A percentile compares a stretch with the other conserved stretches of the same genome.
These are phyloP conservation scores for Rhyzopertha dominica DNA, from an alignment of 1,140 invertebrate genomes.

Conservation along the genomic window DNA sequence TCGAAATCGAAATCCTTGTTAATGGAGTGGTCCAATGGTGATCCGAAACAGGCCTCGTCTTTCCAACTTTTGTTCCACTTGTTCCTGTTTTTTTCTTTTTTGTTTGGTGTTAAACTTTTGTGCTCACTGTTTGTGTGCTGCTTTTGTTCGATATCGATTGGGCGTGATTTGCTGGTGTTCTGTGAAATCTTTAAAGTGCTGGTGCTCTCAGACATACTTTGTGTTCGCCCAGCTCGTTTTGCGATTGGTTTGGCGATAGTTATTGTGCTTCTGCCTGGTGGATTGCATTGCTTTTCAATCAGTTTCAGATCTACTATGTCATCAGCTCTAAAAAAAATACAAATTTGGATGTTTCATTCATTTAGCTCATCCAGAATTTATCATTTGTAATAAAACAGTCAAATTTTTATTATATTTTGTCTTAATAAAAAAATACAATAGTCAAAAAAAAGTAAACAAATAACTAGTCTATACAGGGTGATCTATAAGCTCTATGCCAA, in stretches of 20 bases:
- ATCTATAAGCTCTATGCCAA: no score
- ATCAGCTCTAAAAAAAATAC: conserved; percentile 49
- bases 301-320: conserved; percentile 59
- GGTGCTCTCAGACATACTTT: conserved; percentile 48
- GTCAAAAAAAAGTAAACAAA: no score
- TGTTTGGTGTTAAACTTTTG: conserved; percentile 40
- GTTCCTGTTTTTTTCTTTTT: conserved; percentile 45
- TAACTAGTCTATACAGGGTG: no score
- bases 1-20: conserved; percentile 88
- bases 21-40: conserved; percentile 49
- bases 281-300: conserved; percentile 51
- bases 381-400: no score
- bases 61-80: conserved; percentile 40
- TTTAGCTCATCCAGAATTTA: no score
- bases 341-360: no score
- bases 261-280: conserved; percentile 47
- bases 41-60: conserved; percentile 53
- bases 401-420: no score
- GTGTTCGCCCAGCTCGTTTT: conserved; percentile 47
- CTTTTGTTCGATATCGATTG: conserved; percentile 40
- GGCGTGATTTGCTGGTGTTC: conserved; percentile 33
- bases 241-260: conserved; percentile 53
- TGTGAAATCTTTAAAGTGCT: conserved; percentile 13
- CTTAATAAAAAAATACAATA: no score
- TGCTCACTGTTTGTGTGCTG: conserved; percentile 16